Percentiles rank a stretch among this genome's conserved stretches.
phyloP scores from a whole-genome alignment of 2,797 vertebrate species.

The Aratinga solstitialis region DNA sequence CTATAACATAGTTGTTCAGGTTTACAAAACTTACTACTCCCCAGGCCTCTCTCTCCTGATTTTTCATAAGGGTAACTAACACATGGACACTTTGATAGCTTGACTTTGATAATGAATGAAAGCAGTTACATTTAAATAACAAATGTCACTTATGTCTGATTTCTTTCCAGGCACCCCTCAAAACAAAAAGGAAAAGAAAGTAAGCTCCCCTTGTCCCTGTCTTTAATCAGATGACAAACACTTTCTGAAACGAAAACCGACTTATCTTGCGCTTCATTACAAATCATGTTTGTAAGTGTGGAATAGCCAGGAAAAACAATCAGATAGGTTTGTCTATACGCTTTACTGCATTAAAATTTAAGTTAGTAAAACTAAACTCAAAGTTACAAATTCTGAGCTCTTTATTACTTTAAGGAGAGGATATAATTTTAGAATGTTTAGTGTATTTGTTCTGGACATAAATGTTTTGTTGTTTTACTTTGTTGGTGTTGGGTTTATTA shows the following conservation, averaged over 20 bases:
- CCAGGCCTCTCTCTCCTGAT: background rate
- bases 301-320: background rate
- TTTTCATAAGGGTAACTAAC: background rate
- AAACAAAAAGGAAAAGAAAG: background rate
- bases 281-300: background rate
- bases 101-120: background rate
- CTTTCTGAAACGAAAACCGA: background rate
- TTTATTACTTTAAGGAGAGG: background rate
- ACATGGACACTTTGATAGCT: background rate
- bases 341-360: background rate
- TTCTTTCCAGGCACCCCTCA: background rate
- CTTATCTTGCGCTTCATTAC: background rate
- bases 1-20: background rate
- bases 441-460: background rate
- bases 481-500: background rate
- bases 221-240: background rate
- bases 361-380: background rate
- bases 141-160: background rate
- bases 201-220: rapidly evolving
- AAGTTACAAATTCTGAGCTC: background rate
- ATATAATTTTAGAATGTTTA: background rate
- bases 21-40: background rate
- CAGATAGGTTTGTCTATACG: background rate
- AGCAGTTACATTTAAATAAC: background rate
- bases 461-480: background rate